Percentiles rank a stretch among this genome's conserved stretches.
Conservation (phyloP, 1,140 invertebrate genomes). For the Pseudomyrmex pallidus region DNA sequence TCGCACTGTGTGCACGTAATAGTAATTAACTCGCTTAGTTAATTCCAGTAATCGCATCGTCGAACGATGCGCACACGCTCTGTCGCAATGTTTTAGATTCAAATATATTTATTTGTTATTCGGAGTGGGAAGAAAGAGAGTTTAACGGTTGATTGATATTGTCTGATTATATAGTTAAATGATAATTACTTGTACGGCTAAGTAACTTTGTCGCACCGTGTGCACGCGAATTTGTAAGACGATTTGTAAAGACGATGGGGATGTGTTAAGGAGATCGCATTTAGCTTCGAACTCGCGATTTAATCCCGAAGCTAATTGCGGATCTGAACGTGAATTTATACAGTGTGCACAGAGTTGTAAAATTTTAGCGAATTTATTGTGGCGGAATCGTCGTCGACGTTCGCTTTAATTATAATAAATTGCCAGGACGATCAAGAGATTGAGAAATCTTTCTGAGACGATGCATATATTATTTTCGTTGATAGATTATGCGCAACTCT, state of each 20-base stretch:
- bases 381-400: constrained; percentile 42
- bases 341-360: constrained; percentile 22
- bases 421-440: constrained; percentile 41
- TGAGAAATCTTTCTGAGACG: constrained; percentile 49
- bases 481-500: neutral
- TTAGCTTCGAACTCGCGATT: constrained; percentile 18
- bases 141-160: constrained; percentile 25
- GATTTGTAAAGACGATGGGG: constrained; percentile 19
- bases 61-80: constrained; percentile 7
- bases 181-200: constrained; percentile 33
- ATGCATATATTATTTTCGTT: neutral
- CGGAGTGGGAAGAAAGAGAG: constrained; percentile 1
- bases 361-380: constrained; percentile 37
- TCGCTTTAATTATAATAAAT: constrained; percentile 22
- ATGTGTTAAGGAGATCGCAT: neutral
- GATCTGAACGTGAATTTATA: constrained; percentile 31
- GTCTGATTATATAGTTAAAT: constrained; percentile 14
- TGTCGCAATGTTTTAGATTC: neutral
- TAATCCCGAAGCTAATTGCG: constrained; percentile 13
- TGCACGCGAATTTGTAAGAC: constrained; percentile 34
- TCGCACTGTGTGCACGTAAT: constrained; percentile 65
- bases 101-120: constrained; percentile 19
- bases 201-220: constrained; percentile 52
- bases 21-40: constrained; percentile 33
- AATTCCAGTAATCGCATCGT: constrained; percentile 4